Percentiles rank a stretch among this genome's conserved stretches.
These are phyloP conservation scores for Drepanosiphum platanoidis DNA, from an alignment of 2,888 invertebrate genomes.

Conservation along the genomic window DNA sequence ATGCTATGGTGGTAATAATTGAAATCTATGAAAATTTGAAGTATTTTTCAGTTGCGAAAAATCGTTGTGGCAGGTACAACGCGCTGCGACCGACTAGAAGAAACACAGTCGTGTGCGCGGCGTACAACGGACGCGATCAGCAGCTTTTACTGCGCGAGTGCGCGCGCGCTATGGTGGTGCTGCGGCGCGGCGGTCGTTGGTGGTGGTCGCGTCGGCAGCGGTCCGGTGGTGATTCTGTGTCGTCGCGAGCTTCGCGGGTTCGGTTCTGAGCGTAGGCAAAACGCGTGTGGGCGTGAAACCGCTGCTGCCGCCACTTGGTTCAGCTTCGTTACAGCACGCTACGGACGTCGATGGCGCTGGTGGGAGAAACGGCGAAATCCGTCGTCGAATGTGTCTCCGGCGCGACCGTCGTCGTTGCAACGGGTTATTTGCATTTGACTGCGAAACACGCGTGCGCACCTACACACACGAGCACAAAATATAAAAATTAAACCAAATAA, in stretches of 20 bases:
- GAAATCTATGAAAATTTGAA: too few species aligned
- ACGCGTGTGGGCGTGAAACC: conserved; percentile 22
- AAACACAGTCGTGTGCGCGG: background rate
- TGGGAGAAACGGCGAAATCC: conserved; percentile 27
- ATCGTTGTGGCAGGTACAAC: background rate
- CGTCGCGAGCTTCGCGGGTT: conserved; percentile 30
- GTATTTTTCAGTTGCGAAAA: too few species aligned
- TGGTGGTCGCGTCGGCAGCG: background rate
- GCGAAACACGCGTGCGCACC: background rate
- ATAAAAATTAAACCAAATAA: background rate
- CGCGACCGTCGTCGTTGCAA: background rate
- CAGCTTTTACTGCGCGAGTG: conserved; percentile 29
- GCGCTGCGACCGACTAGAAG: background rate
- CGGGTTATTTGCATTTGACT: conserved; percentile 25
- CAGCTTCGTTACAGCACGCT: background rate
- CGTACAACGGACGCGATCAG: conserved; percentile 5
- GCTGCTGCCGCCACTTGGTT: background rate
- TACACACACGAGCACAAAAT: background rate
- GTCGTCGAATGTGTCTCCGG: background rate
- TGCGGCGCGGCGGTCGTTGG: background rate
- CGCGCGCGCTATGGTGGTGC: background rate
- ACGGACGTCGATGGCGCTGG: background rate
- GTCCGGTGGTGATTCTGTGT: conserved; percentile 12
- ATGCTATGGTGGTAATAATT: background rate
- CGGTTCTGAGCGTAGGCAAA: conserved; percentile 33